Evolutionary conservation across 35 echinoderm and acorn worm species (phyloP), one percentile per base, ranked within the genome.

Genomic region (Hemicentrotus pulcherrimus): DNA sequence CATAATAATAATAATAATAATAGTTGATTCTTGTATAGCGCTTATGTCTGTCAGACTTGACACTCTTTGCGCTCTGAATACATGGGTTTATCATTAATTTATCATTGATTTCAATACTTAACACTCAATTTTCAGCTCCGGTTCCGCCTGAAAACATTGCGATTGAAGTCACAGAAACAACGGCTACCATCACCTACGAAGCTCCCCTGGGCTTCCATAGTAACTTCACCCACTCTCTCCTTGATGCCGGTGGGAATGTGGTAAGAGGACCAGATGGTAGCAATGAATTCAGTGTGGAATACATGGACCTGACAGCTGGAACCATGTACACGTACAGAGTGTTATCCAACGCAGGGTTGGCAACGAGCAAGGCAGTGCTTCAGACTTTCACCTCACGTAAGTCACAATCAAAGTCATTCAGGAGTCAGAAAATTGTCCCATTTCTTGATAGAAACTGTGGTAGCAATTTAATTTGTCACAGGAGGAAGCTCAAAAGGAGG

Each of bases 141-240:
- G 45, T 93, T 4, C 91, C 91, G 31, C 91, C 91, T 31, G 11
- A 22, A 47, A 93, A 93, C 30, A 93, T 93, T 47, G 46, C 5
- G 45, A 58, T 93, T 14, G 91, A 19, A 19, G 46, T 58, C 13
- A 24, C 46, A 9, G 45, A 24, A 47, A 93, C 91, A 32, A n/a
- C 47, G 28, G 48, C 31, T 22, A 47, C 16, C 46, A 47, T 93
- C 16, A 46, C 47, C 32, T 93, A 50, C 91, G 12, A 32, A 47
- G 91, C 91, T 14, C 91, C 91, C n/a, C 46, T 2, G 2, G 91
- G 91, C 11, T 47, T 50, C 91, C 46, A 47, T 31, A 93, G 30
- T 48, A 55, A 30, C 41, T 93, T 93, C 46, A 48, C 22, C 31
- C 30, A 46, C 6, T 58, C 91, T 58, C 46, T 93, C 18, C 48